phyloP scores from a whole-genome alignment of 2,797 vertebrate genomes.

The Phalanger gymnotis region DNA sequence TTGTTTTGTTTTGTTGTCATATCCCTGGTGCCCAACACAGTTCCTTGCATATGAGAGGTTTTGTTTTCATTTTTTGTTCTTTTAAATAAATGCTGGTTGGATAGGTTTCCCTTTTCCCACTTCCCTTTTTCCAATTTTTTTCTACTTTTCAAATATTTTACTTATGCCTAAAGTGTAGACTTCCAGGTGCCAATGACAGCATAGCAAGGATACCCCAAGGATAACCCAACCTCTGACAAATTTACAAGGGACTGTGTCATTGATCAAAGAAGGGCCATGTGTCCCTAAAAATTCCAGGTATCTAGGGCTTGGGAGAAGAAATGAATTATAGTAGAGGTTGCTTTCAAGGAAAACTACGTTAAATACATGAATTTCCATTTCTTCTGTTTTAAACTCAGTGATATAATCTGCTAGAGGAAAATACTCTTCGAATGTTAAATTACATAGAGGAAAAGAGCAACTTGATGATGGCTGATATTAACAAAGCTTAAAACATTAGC shows the following conservation, averaged over 20 bases:
- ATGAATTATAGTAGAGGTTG: neutral
- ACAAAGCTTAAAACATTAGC: conserved; percentile 4
- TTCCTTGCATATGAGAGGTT: neutral
- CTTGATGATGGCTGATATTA: neutral
- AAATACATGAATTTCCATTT: neutral
- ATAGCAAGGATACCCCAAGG: neutral
- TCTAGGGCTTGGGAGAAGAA: neutral
- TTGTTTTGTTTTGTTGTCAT: neutral
- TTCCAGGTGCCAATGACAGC: neutral
- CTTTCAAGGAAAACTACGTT: neutral
- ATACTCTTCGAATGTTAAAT: neutral
- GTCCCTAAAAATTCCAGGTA: neutral
- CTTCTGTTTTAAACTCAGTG: neutral
- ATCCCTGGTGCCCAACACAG: neutral
- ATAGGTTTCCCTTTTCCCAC: neutral
- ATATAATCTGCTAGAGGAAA: neutral
- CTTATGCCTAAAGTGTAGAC: conserved; percentile 2
- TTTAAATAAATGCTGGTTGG: conserved; percentile 22
- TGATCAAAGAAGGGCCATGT: neutral
- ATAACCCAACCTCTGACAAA: neutral
- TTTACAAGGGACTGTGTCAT: neutral
- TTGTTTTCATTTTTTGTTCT: neutral
- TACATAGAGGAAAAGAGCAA: neutral
- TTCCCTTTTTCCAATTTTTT: neutral
- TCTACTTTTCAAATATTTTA: neutral